phyloP scores from a whole-genome alignment of 2,113 vertebrate genomes.

The Petrocephalus zakoni region DNA sequence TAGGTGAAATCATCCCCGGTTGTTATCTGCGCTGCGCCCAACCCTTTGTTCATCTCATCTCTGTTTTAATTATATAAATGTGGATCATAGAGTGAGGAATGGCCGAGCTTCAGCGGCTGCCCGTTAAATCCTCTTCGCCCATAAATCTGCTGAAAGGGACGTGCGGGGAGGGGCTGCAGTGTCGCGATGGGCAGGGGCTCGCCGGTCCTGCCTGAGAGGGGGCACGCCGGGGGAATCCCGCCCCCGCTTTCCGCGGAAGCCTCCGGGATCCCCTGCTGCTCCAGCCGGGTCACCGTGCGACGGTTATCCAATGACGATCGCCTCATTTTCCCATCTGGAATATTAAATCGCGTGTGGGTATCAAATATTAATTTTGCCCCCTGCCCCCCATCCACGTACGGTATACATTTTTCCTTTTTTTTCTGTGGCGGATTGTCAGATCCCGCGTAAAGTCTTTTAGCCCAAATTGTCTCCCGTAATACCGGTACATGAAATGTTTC shows the following conservation, averaged over 20 bases:
- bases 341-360: slow-evolving; percentile 43
- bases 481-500: background rate
- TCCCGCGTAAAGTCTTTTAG: background rate
- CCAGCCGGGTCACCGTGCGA: slow-evolving; percentile 28
- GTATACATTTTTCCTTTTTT: background rate
- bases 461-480: background rate
- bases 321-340: slow-evolving; percentile 32
- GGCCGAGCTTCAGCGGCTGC: background rate
- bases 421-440: background rate
- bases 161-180: background rate
- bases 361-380: slow-evolving; percentile 52
- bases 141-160: background rate
- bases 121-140: background rate
- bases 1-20: background rate
- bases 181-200: background rate
- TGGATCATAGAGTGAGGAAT: background rate
- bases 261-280: slow-evolving; percentile 30
- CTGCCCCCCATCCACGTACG: slow-evolving; percentile 32
- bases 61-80: background rate
- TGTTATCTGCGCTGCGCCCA: background rate
- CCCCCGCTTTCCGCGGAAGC: slow-evolving; percentile 9
- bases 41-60: background rate
- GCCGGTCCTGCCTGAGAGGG: background rate
- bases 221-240: background rate
- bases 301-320: slow-evolving; percentile 32